A percentile compares a stretch with the other conserved stretches of the same genome.
phyloP scores from a whole-genome alignment of 2,888 invertebrate species.

The Hesperia comma region DNA sequence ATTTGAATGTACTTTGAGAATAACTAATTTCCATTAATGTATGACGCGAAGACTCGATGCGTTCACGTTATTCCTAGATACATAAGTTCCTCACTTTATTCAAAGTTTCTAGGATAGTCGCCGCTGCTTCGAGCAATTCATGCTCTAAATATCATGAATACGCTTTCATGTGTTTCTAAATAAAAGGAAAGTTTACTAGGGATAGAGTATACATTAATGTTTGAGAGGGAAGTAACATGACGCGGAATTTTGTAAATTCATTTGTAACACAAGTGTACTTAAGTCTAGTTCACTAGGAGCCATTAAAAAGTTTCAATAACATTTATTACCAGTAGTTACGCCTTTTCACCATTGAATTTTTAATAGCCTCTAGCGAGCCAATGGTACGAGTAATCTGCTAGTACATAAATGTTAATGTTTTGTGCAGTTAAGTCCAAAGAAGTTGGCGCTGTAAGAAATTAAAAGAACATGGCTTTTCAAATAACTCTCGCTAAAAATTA shows the following conservation, averaged over 20 bases:
- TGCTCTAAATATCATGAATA: slow-evolving; percentile 45
- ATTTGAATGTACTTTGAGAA: not conserved
- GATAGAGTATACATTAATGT: not conserved
- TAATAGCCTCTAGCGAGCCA: slow-evolving; percentile 20
- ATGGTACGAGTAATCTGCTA: slow-evolving; percentile 7
- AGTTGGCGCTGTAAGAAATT: slow-evolving; percentile 17
- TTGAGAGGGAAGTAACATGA: slow-evolving; percentile 1
- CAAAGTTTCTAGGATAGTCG: slow-evolving; percentile 48
- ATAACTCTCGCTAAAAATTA: not conserved
- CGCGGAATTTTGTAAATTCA: not conserved
- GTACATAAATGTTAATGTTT: slow-evolving; percentile 33
- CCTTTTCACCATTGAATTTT: slow-evolving; percentile 25
- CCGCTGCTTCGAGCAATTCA: slow-evolving; percentile 42
- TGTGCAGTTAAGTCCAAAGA: slow-evolving; percentile 14
- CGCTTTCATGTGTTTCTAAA: slow-evolving; percentile 7
- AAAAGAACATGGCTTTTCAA: slow-evolving; percentile 11
- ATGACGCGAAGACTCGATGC: not conserved
- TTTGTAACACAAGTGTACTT: slow-evolving; percentile 1
- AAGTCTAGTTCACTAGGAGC: not conserved
- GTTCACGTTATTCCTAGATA: not conserved
- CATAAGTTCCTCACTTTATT: slow-evolving; percentile 40
- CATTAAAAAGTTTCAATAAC: slow-evolving; percentile 13
- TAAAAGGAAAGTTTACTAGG: slow-evolving; percentile 10
- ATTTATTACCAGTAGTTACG: slow-evolving; percentile 10
- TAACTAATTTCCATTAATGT: not conserved